Evolutionary conservation across 2,888 invertebrate species (phyloP), one percentile per base, ranked within the genome.

Genomic region (Catocala sponsa): DNA sequence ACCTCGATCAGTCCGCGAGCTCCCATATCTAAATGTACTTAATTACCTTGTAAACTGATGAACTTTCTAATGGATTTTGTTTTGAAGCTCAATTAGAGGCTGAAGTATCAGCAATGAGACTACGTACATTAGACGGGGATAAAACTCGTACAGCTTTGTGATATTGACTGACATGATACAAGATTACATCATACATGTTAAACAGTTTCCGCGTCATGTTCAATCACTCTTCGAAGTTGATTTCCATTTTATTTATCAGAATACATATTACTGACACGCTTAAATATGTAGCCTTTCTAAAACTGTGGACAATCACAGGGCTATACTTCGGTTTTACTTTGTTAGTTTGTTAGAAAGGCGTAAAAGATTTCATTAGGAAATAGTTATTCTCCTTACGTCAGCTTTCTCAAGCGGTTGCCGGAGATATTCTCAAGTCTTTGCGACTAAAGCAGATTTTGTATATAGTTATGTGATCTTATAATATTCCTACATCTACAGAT

Each of bases 1-100:
- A 73, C 87, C 88, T 84, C 87, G 86, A 88, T 78, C 86, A 87
- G 79, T 81, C 76, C 55, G 72, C 77, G 77, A 75, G 78, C 71
- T 74, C 81, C 80, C 80, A 83, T n/a, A n/a, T 88, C 85, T 82
- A 81, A 81, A 80, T 68, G 62, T 72, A 68, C 83, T 78, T 85
- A 87, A 88, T 89, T 86, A 86, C 74, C 76, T 78, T 74, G 69
- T 76, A 79, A 70, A 68, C 68, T 68, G 70, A 77, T 74, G 71
- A 80, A 80, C 76, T 78, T 74, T 73, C 52, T 75, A 76, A 76
- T 78, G 76, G 73, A 73, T 75, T 78, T 74, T 73, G 74, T 77
- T 75, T 70, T 72, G 69, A 75, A 75, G 70, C 70, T 67, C 69
- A 68, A 73, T 70, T 71, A 65, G 2, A 25, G 25, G 25, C 25